These are phyloP conservation scores for Craniophora ligustri DNA, from an alignment of 2,888 invertebrate species.

Conservation along the genomic window DNA sequence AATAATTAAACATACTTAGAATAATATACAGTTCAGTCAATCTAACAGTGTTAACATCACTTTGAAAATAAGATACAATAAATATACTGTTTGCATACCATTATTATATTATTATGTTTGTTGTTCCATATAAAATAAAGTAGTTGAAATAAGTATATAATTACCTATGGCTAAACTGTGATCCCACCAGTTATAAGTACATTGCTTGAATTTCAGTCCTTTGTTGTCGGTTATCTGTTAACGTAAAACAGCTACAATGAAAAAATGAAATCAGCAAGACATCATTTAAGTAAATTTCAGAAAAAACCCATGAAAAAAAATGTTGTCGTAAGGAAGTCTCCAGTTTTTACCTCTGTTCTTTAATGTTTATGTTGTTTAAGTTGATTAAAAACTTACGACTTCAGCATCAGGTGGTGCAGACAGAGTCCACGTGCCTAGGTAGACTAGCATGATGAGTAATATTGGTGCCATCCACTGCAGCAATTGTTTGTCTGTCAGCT, in stretches of 20 bases:
- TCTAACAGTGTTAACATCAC: too few species aligned
- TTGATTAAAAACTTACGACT: slow-evolving; percentile 85
- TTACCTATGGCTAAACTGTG: slow-evolving; percentile 96
- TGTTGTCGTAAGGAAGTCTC: too few species aligned
- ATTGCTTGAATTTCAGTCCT: slow-evolving; percentile 95
- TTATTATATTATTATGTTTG: background rate
- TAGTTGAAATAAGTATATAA: background rate
- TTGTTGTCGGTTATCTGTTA: slow-evolving; percentile 91
- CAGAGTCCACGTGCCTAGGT: slow-evolving; percentile 96
- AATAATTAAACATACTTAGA: too few species aligned
- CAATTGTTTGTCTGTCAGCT: slow-evolving; percentile 96
- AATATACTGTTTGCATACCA: background rate
- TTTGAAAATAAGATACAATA: too few species aligned
- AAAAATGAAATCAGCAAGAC: background rate
- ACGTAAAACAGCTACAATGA: slow-evolving; percentile 15
- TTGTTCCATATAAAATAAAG: too few species aligned
- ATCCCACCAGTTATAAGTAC: slow-evolving; percentile 98
- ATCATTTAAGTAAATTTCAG: background rate
- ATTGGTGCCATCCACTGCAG: slow-evolving; percentile 98
- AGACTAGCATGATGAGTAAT: slow-evolving; percentile 95
- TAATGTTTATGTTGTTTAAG: too few species aligned
- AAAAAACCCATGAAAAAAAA: background rate
- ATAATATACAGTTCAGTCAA: too few species aligned
- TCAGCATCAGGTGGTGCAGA: slow-evolving; percentile 95
- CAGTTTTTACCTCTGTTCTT: too few species aligned